Percentiles rank a stretch among this genome's conserved stretches.
These are phyloP conservation scores for Lanistes nyassanus DNA, from an alignment of 1,140 invertebrate genomes.

Conservation along the genomic window DNA sequence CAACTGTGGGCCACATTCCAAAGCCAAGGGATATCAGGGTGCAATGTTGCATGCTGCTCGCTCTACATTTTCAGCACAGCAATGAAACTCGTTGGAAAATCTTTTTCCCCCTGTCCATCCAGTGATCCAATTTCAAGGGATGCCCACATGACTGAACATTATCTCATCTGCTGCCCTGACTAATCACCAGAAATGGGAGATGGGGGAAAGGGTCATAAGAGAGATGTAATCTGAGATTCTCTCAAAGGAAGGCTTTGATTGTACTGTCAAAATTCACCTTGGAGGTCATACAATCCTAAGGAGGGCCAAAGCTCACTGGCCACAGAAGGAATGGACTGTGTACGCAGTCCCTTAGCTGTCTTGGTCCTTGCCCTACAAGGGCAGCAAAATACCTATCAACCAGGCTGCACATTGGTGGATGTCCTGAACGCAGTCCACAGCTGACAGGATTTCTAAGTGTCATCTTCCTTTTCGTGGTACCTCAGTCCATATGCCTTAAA, in stretches of 20 bases:
- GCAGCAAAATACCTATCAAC: no score
- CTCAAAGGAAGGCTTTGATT: neutral
- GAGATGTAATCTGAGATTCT: neutral
- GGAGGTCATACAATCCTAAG: no score
- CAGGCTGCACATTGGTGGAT: no score
- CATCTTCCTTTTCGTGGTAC: no score
- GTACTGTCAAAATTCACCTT: neutral
- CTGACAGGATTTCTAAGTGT: no score
- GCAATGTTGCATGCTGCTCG: neutral
- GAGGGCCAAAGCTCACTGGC: no score
- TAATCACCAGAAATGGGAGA: neutral
- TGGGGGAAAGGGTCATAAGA: neutral
- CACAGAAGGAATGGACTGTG: no score
- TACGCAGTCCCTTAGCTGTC: no score
- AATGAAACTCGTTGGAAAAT: neutral
- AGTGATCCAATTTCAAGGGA: neutral
- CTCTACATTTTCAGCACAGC: neutral
- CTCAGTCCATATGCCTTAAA: no score
- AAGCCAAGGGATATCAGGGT: neutral
- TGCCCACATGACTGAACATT: neutral
- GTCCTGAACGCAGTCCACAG: no score
- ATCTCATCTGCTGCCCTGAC: neutral
- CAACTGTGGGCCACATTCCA: neutral
- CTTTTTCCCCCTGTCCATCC: neutral
- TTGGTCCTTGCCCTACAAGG: no score